Evolutionary conservation across 1,140 invertebrate genomes (phyloP), one percentile per base, ranked within the genome.

Genomic region (Bombyx mandarina): DNA sequence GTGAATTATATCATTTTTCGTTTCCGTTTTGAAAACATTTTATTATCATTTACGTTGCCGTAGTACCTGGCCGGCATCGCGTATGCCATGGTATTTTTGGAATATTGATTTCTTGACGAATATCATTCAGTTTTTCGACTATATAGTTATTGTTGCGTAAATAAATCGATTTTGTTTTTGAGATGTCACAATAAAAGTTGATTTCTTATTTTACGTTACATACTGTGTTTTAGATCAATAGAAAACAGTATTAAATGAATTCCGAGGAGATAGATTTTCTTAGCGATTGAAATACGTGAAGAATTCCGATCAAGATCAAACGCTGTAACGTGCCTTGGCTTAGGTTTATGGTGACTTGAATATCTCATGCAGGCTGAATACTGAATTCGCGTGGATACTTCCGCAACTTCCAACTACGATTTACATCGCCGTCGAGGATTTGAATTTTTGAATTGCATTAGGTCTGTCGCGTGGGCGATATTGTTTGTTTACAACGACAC

Each of bases 381-480:
- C 48, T 48, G 45, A 62, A 62, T 62, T 48, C 54, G 26, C 44
- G 12, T 12, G 45, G 45, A 62, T 58, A 62, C 47, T 54, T 54
- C 52, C 42, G 42, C 43, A 12, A 44, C 12, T 51, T 60, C 58
- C 45, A 61, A 54, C 56, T 48, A 48, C 54, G 45, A 62, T 62
- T 62, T 58, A 55, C 55, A 48, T 52, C 8, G 8, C 10, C 49
- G n/a, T n/a, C 26, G 7, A 3, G 43, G 45, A 59, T 54, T 54
- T 62, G 49, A 56, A 62, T 58, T 55, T 56, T 62, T 62, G 60
- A 61, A 60, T 60, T 56, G 44, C 43, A 54, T 47, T 56, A 43
- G 52, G 12, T 43, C n/a, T 54, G 45, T 43, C 46, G 43, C 26
- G 26, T 35, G 26, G 26, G 26, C 26, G 1, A 35, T 35, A 35